Base-by-base conservation (phyloP, 2,888 invertebrate genomes). In the Tetragonula carbonaria region DNA sequence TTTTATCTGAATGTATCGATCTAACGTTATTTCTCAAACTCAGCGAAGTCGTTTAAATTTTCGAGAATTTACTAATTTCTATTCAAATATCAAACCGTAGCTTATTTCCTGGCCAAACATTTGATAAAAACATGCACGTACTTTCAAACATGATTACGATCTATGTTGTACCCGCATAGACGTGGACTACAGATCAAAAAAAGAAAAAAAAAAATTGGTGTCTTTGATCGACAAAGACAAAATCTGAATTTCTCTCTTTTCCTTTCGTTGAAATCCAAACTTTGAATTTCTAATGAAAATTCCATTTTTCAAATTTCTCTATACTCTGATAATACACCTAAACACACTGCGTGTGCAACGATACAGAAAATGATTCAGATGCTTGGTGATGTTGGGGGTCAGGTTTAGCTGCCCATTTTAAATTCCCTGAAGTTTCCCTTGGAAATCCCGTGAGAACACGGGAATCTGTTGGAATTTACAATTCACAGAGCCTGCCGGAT, bases 391-490 rank as follows among this genome's bases (percentile, higher is more conserved):
- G 74, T 74, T 75, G 28, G 28, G 28, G 68, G 72, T 62, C 59
- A 81, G 87, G 87, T 89, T 86, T 74, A 67, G 33, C 82, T 86
- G 87, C 83, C 86, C 82, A 87, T 80, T 79, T 77, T 75, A 82
- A 84, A 89, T 87, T 85, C 11, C 45, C 76, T 33, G 2, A 28
- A 2, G 11, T 63, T 63, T 63, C 59, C 8, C 16, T 23, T 33
- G 67, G n/a, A 53, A 45, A 70, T 75, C 23, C 23, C 55, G 45
- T 55, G 65, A 8, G 3, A 57, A 18, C 33, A 50, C 68, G 16
- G 75, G 59, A 68, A 76, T 33, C 28, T 18, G 62, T 50, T 3
- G 45, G 23, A 63, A 68, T 51, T 45, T 55, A 21, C 50, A 4
- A 57, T 4, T 45, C 45, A 45, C 45, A 8, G 45, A 16, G 11